Evolutionary conservation across 1,140 invertebrate species (phyloP).

Genomic region (Ectropis grisescens): DNA sequence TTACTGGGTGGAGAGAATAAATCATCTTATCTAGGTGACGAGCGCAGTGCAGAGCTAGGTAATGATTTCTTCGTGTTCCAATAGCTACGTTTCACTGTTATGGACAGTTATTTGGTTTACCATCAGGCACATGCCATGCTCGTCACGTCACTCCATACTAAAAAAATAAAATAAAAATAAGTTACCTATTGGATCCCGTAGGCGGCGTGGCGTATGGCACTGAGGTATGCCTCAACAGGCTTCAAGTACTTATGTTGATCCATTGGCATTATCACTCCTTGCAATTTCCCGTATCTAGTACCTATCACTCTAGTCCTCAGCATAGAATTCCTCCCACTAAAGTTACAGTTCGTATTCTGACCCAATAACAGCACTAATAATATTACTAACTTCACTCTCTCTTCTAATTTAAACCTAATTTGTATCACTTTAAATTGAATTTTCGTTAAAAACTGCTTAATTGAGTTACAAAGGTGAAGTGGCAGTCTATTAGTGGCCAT

Average conservation of each 20-base stretch:
- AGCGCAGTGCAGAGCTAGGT: too few species aligned
- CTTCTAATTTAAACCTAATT: constrained; percentile 4
- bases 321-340: constrained; percentile 60
- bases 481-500: constrained; percentile 56
- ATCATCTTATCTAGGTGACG: too few species aligned
- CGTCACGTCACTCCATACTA: too few species aligned
- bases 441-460: constrained; percentile 46
- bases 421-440: constrained; percentile 11
- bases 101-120: too few species aligned
- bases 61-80: too few species aligned
- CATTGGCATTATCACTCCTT: constrained; percentile 82
- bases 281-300: constrained; percentile 85
- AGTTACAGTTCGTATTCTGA: constrained; percentile 40
- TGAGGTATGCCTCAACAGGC: constrained; percentile 87
- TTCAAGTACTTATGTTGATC: constrained; percentile 80
- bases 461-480: constrained; percentile 59
- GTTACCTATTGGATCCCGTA: constrained; percentile 82
- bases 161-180: too few species aligned
- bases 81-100: too few species aligned
- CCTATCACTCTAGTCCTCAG: constrained; percentile 82
- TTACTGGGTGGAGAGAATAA: too few species aligned
- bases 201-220: constrained; percentile 96
- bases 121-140: too few species aligned
- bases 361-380: constrained; percentile 43
- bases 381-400: constrained; percentile 36